Percentiles rank a stretch among this genome's conserved stretches.
phyloP scores from a whole-genome alignment of 2,113 vertebrate species.

The Festucalex cinctus region DNA sequence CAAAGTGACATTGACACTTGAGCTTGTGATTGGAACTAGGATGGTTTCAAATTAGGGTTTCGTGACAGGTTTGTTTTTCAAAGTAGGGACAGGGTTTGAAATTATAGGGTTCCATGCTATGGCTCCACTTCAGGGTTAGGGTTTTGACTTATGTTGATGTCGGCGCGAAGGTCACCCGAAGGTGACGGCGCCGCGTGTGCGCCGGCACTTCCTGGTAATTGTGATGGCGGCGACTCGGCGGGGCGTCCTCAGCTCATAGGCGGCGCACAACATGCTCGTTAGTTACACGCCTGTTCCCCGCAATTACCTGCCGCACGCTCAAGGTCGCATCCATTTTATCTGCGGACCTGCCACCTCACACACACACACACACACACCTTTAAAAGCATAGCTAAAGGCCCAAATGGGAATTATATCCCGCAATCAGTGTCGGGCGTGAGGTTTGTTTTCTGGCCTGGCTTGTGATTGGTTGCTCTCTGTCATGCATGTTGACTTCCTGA shows the following conservation, averaged over 20 bases:
- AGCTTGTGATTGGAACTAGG: too few relatives aligned
- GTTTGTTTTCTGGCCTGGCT: conserved; percentile 10
- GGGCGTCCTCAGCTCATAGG: conserved; percentile 60
- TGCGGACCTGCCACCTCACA: conserved; percentile 46
- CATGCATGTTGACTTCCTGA: conserved; percentile 50
- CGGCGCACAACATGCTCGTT: conserved; percentile 63
- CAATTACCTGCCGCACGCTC: conserved; percentile 68
- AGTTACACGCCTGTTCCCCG: conserved; percentile 72
- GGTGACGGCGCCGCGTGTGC: conserved; percentile 55
- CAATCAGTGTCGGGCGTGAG: conserved; percentile 35
- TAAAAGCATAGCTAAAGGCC: conserved; percentile 59
- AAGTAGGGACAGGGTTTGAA: too few relatives aligned
- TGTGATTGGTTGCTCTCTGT: conserved; percentile 44
- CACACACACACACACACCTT: conserved; percentile 20
- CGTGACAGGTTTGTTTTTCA: too few relatives aligned
- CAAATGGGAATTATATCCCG: conserved; percentile 60
- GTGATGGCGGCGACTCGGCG: conserved; percentile 54
- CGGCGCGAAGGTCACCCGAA: conserved; percentile 64
- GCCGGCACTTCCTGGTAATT: conserved; percentile 56
- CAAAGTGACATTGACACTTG: neutral
- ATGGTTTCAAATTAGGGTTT: too few relatives aligned
- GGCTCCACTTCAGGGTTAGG: too few relatives aligned
- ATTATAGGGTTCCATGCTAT: too few relatives aligned
- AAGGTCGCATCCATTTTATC: conserved; percentile 72
- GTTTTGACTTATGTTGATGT: too few relatives aligned